Percentiles rank a stretch among this genome's conserved stretches.
Evolutionary conservation across 1,140 invertebrate genomes (phyloP).

Genomic region (Micrasema longulum): DNA sequence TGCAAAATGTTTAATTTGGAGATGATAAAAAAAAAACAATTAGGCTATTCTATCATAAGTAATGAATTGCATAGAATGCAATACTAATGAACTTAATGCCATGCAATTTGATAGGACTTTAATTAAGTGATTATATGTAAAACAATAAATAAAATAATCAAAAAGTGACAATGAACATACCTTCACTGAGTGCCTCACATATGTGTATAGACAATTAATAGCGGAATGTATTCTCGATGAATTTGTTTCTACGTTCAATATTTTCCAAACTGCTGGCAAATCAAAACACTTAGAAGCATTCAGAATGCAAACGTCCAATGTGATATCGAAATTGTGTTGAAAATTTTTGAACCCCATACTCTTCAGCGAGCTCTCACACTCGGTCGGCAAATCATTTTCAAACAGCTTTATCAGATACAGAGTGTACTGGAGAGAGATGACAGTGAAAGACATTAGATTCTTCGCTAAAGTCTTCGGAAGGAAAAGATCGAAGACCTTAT

Average conservation of each 20-base stretch:
- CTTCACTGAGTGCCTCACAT: constrained; percentile 64
- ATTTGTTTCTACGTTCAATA: constrained; percentile 63
- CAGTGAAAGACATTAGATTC: constrained; percentile 62
- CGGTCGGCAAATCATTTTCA: constrained; percentile 57
- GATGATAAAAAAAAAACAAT: too few species aligned
- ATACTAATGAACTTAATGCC: too few species aligned
- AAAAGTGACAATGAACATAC: too few species aligned
- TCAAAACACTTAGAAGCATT: constrained; percentile 62
- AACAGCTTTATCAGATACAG: constrained; percentile 66
- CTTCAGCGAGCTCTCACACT: constrained; percentile 61
- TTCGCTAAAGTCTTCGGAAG: constrained; percentile 59
- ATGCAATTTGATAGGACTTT: too few species aligned
- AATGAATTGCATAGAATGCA: too few species aligned
- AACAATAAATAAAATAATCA: too few species aligned
- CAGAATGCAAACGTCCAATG: constrained; percentile 54
- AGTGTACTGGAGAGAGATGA: constrained; percentile 66
- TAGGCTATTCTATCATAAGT: too few species aligned
- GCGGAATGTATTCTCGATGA: constrained; percentile 63
- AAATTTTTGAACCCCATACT: constrained; percentile 32
- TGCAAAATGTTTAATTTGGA: too few species aligned
- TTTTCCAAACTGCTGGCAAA: constrained; percentile 61
- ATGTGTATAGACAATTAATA: constrained; percentile 64
- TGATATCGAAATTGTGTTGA: constrained; percentile 41
- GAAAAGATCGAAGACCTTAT: constrained; percentile 62
- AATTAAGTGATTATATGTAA: too few species aligned